These are phyloP conservation scores for Porites lobata DNA, from an alignment of 92 coral and sea anemone species.

Conservation along the genomic window DNA sequence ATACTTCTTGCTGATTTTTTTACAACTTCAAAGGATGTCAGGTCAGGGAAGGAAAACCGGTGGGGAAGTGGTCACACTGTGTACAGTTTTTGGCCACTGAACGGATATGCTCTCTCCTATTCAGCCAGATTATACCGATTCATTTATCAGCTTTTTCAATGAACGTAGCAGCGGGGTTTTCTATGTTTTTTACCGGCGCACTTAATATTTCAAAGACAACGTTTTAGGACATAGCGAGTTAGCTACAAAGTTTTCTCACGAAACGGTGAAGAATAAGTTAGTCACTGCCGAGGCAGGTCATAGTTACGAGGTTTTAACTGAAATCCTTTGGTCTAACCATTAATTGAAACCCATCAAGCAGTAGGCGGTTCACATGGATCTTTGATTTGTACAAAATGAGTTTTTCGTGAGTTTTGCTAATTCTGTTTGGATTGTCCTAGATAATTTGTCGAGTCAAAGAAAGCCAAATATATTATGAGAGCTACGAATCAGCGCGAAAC, in stretches of 20 bases:
- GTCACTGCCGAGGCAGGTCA: too few relatives aligned
- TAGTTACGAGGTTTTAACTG: too few relatives aligned
- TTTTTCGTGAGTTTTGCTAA: too few relatives aligned
- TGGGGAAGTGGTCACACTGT: conserved; percentile 24
- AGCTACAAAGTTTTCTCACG: neutral
- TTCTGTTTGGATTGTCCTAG: too few relatives aligned
- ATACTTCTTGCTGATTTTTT: neutral
- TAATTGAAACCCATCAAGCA: too few relatives aligned
- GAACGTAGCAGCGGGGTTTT: neutral
- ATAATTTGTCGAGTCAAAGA: too few relatives aligned
- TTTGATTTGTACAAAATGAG: too few relatives aligned
- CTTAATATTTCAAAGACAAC: neutral
- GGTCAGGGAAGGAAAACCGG: conserved; percentile 5
- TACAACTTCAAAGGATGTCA: conserved; percentile 3
- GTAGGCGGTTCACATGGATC: too few relatives aligned
- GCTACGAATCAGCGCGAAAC: neutral
- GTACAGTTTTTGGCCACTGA: neutral
- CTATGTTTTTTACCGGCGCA: neutral
- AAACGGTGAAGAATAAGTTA: neutral
- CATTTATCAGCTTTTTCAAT: neutral
- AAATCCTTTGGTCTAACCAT: too few relatives aligned
- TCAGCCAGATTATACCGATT: neutral
- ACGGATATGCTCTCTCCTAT: conserved; percentile 2
- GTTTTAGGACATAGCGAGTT: neutral
- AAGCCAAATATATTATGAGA: too few relatives aligned